A percentile compares a stretch with the other conserved stretches of the same genome.
phyloP scores from a whole-genome alignment of 2,888 invertebrate species.

The Carabus problematicus region DNA sequence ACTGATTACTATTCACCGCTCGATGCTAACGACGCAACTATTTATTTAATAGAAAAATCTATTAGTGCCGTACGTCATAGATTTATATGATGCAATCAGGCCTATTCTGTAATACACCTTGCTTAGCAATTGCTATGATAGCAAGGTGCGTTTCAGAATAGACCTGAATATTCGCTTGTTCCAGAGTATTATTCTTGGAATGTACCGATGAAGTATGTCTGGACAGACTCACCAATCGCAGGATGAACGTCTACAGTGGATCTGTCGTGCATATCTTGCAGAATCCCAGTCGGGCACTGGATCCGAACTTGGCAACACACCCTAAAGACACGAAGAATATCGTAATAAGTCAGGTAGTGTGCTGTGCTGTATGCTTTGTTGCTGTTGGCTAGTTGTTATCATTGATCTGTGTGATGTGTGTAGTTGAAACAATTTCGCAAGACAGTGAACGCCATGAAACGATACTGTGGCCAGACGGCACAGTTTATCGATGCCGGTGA shows the following conservation, averaged over 20 bases:
- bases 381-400: constrained; percentile 1
- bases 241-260: constrained; percentile 53
- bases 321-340: constrained; percentile 52
- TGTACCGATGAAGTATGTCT: constrained; percentile 55
- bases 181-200: constrained; percentile 56
- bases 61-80: too few species aligned
- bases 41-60: too few species aligned
- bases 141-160: too few species aligned
- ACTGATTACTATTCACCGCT: not conserved
- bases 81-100: too few species aligned
- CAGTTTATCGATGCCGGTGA: constrained; percentile 55
- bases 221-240: constrained; percentile 52
- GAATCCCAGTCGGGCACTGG: constrained; percentile 44
- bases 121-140: too few species aligned
- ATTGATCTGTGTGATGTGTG: constrained; percentile 26
- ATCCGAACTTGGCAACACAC: constrained; percentile 51
- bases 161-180: too few species aligned
- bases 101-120: too few species aligned
- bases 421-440: constrained; percentile 51
- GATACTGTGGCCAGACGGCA: constrained; percentile 56
- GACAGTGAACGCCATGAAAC: constrained; percentile 43
- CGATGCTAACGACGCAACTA: not conserved
- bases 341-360: constrained; percentile 46
- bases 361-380: not conserved
- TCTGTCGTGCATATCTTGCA: constrained; percentile 49